Base-by-base conservation (phyloP, 64 coral and sea anemone species). In the Astreopora myriophthalma region DNA sequence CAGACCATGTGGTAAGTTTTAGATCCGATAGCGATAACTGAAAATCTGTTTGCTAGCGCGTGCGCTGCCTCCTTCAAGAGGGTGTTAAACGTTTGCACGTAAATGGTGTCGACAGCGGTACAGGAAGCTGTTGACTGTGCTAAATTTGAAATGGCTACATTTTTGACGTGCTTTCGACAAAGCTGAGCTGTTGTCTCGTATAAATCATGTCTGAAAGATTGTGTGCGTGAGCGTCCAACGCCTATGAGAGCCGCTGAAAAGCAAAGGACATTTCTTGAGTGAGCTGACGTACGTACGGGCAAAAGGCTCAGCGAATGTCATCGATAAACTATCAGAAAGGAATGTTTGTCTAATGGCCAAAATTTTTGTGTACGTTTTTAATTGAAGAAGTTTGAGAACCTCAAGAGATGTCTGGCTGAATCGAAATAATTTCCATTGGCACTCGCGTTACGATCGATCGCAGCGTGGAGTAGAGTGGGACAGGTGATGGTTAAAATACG, bases 21-120 rank as follows among this genome's bases (percentile, higher is more conserved):
- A 64, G 52, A 82, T 82, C 52, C 79, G 79, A 32, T 1, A 2
- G 79, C 19, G 55, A 82, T 82, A 82, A 82, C 19, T 11, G 52
- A 82, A 38, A 35, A 31, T 42, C 13, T 60, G 3, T 77, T n/a
- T 77, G 12, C 42, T 19, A 10, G 19, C 1, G 9, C 20, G 5
- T 46, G 5, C 19, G 31, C 1, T 64, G 79, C 7, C 17, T n/a
- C 22, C n/a, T 8, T 80, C 17, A 22, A 61, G 33, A 38, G 52
- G 79, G 7, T 82, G 22, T 82, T 6, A 82, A 34, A 58, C n/a
- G 8, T 37, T 64, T 24, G 20, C 79, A 73, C 32, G 33, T 24
- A 73, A 37, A 63, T 23, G 79, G 79, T 82, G 79, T 37, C 64
- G 55, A 82, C 79, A 82, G 37, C 52, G 6, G 6, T 1, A 12